Evolutionary conservation across 1,140 invertebrate genomes (phyloP), one percentile per base, ranked within the genome.

Genomic region (Popillia japonica): DNA sequence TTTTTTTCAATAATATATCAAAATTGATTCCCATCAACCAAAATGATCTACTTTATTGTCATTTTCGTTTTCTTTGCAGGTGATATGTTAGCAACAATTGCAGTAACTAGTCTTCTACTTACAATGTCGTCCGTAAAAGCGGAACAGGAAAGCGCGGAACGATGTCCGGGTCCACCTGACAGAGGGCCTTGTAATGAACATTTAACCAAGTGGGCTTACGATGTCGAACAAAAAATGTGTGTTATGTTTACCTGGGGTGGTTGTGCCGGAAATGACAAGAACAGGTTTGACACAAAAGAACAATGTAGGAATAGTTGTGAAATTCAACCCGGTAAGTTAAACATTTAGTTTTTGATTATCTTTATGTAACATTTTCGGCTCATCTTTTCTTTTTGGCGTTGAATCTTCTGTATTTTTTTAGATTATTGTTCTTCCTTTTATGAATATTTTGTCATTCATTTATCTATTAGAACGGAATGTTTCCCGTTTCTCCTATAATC

Each of bases 231-330:
- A 76, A 87, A 89, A 61, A 89, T 89, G 22, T 96, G 95, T 86
- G 87, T 87, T 72, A 90, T 90, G 73, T 96, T 96, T 83, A 88
- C 90, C 23, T 96, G 93, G 88, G 92, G 93, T 68, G 94, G 94
- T 40, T 96, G 94, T 84, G 89, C 90, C 59, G 94, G 93, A 23
- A 95, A 95, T 85, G 87, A 89, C 72, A 90, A 91, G 77, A 96
- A 96, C 87, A 89, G 93, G 78, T 96, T 96, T 86, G 90, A 92
- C 80, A 92, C 90, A 14, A 92, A 93, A 86, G 87, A 90, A 9
- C 91, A 93, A 79, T 96, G 94, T 83, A 87, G 93, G 61, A 87
- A 91, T 79, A 88, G 90, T 79, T 94, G 93, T 85, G 84, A 91
- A 78, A 89, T 90, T 23, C 89, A 87, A 78, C 87, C 89, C 78